Percentiles rank a stretch among this genome's conserved stretches.
phyloP scores from a whole-genome alignment of 2,113 vertebrate species.

The Siniperca chuatsi region DNA sequence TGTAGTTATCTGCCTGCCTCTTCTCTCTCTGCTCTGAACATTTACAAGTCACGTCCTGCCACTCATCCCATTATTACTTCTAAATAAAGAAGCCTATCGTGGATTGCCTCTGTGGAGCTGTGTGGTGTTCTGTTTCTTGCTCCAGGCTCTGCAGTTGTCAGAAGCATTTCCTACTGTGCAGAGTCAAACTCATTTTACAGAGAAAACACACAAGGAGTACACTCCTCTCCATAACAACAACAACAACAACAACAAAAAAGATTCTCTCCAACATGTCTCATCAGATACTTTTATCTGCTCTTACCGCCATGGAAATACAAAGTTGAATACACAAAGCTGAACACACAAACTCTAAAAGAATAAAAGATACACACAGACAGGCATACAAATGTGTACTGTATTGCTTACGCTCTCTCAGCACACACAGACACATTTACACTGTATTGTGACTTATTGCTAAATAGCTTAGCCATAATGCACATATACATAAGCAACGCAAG shows the following conservation, averaged over 20 bases:
- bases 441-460: neutral
- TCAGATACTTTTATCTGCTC: constrained; percentile 46
- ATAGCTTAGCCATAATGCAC: neutral
- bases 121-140: constrained; percentile 56
- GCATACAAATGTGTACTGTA: neutral
- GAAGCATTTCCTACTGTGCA: constrained; percentile 62
- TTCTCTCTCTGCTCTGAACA: constrained; percentile 41
- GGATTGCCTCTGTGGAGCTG: constrained; percentile 47
- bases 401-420: neutral
- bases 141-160: constrained; percentile 61
- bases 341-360: constrained; percentile 6
- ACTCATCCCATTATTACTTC: constrained; percentile 63
- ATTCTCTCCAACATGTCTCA: constrained; percentile 44
- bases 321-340: constrained; percentile 15
- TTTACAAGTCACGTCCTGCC: constrained; percentile 76
- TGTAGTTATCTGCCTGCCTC: constrained; percentile 62
- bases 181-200: constrained; percentile 36
- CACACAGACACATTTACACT: neutral
- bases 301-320: constrained; percentile 28
- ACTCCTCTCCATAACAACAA: constrained; percentile 47
- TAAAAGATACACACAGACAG: neutral
- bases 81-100: constrained; percentile 66
- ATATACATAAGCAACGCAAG: neutral
- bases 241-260: constrained; percentile 32
- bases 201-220: constrained; percentile 14